Evolutionary conservation across 2,797 vertebrate species (phyloP), one percentile per base, ranked within the genome.

Genomic region (Enteromius treurensis): DNA sequence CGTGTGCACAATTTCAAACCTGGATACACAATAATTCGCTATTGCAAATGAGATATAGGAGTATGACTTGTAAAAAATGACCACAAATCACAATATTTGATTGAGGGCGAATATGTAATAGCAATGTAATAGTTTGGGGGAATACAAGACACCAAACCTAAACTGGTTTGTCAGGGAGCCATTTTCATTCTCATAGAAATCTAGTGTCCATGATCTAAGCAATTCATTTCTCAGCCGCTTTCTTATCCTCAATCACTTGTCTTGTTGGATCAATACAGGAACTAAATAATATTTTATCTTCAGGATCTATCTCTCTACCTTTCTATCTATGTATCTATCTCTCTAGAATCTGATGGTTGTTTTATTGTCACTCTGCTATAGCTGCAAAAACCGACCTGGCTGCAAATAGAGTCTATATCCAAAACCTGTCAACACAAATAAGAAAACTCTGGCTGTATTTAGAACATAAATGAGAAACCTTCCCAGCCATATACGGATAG

Each of bases 201-300:
- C 23, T 29, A 29, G 23, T 29, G 23, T 29, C 58, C 26, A 60
- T 14, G 58, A 60, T 10, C 23, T 26, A 13, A 60, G 58, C 58
- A 60, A 14, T 62, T 62, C 23, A 26, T 62, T 62, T 7, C 23
- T 29, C 23, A 3, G 23, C 23, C 6, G 58, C 2, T 62, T 15
- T 62, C 23, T 29, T 29, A 60, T 26, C 55, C n/a, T 23, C n/a
- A 5, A 23, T 4, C 10, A 60, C 55, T 4, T 14, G 58, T 47
- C 40, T 49, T 26, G 3, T 14, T 65, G n/a, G 40, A 70, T 83
- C 65, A 29, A 77, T 62, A 70, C 3, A 7, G 5, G 3, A 77
- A 58, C 74, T 77, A 68, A 42, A 60, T 83, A 7, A 78, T 68
- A 77, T 70, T 60, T 32, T 62, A 37, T 34, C 45, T 37, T 13